Evolutionary conservation across 2,888 invertebrate genomes (phyloP).

Genomic region (Dynastes tityus): DNA sequence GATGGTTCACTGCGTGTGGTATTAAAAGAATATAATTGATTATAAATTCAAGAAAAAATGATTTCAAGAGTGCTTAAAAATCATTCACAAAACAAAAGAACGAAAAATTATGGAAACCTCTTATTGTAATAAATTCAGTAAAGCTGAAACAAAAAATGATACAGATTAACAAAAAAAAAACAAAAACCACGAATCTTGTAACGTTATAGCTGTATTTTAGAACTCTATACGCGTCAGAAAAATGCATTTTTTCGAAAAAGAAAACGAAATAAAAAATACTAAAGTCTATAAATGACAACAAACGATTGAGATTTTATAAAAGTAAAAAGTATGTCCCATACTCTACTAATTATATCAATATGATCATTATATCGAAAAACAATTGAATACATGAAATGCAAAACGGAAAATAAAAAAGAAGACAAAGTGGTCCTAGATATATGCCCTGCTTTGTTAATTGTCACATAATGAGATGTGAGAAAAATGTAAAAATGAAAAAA

Average conservation of each 20-base stretch:
- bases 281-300: slow-evolving; percentile 28
- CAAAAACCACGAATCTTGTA: slow-evolving; percentile 18
- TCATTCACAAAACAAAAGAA: not conserved
- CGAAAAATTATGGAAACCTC: slow-evolving; percentile 20
- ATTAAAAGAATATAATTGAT: slow-evolving; percentile 23
- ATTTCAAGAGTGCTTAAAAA: slow-evolving; percentile 47
- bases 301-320: slow-evolving; percentile 6
- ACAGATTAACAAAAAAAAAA: slow-evolving; percentile 13
- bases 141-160: slow-evolving; percentile 47
- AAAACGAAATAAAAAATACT: slow-evolving; percentile 33
- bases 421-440: slow-evolving; percentile 50
- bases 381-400: slow-evolving; percentile 30
- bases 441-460: slow-evolving; percentile 53
- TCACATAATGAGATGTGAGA: slow-evolving; percentile 26
- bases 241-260: slow-evolving; percentile 34
- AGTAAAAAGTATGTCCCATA: slow-evolving; percentile 49
- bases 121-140: slow-evolving; percentile 46
- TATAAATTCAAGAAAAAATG: slow-evolving; percentile 20
- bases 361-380: slow-evolving; percentile 32
- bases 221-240: slow-evolving; percentile 31
- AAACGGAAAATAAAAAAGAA: slow-evolving; percentile 34
- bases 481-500: slow-evolving; percentile 41
- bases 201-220: not conserved
- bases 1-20: slow-evolving; percentile 56
- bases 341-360: slow-evolving; percentile 43